These are phyloP conservation scores for Myrmecobius fasciatus DNA, from an alignment of 2,113 vertebrate genomes.

Conservation along the genomic window DNA sequence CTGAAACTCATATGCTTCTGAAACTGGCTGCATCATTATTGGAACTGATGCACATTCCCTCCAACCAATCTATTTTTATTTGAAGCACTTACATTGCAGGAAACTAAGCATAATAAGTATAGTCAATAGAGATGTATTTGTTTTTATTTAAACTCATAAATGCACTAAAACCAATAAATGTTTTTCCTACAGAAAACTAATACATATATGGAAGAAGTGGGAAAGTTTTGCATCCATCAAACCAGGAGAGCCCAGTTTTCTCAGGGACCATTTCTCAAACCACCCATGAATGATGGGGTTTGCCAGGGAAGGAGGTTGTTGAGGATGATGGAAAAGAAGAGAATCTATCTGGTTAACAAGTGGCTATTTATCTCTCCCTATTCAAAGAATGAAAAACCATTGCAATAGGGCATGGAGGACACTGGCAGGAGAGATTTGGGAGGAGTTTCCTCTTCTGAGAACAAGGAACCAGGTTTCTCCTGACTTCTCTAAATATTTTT, in stretches of 20 bases:
- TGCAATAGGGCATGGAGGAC: background rate
- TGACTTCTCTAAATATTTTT: background rate
- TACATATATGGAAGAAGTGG: constrained; percentile 62
- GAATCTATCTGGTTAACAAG: constrained; percentile 19
- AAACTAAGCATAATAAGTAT: constrained; percentile 82
- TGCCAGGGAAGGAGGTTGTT: background rate
- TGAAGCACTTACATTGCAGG: constrained; percentile 82
- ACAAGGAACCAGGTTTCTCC: background rate
- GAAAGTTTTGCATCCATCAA: constrained; percentile 72
- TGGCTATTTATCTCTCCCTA: background rate
- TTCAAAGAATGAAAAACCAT: constrained; percentile 34
- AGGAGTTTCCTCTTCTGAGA: background rate
- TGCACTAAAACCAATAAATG: constrained; percentile 82
- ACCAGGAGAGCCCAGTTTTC: constrained; percentile 39
- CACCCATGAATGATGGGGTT: background rate
- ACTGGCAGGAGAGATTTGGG: background rate
- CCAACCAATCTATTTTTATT: constrained; percentile 86
- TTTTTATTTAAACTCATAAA: constrained; percentile 86
- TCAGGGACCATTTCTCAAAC: constrained; percentile 31
- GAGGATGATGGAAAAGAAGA: constrained; percentile 19
- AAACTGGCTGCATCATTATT: constrained; percentile 80
- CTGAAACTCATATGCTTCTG: constrained; percentile 66
- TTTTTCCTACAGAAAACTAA: constrained; percentile 74
- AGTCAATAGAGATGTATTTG: constrained; percentile 84
- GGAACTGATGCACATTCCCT: constrained; percentile 82